These are phyloP conservation scores for Cossypha heuglini DNA, from an alignment of 2,797 vertebrate species.

Conservation along the genomic window DNA sequence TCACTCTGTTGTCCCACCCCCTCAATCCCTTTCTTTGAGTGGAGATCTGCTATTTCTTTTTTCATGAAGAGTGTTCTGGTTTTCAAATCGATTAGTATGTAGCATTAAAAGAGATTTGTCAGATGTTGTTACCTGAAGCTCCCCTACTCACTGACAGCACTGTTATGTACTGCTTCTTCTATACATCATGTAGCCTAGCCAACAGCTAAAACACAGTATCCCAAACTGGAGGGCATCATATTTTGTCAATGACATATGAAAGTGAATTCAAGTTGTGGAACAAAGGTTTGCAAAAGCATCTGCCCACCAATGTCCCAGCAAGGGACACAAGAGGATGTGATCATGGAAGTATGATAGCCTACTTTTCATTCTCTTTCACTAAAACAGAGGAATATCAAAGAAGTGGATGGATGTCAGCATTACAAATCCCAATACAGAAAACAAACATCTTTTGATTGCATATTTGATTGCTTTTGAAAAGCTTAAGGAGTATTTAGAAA, in stretches of 20 bases:
- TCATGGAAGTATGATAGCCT: neutral
- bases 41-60: neutral
- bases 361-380: neutral
- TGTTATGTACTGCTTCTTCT: neutral
- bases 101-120: neutral
- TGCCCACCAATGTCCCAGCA: neutral
- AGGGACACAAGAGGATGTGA: neutral
- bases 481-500: neutral
- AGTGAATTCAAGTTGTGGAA: neutral
- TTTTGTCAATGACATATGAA: neutral
- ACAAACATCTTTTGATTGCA: neutral
- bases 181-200: neutral
- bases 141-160: neutral
- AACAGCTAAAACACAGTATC: neutral
- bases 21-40: neutral
- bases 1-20: neutral
- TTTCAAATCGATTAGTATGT: neutral
- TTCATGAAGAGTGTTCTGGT: neutral
- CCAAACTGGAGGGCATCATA: neutral
- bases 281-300: neutral
- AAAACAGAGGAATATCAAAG: neutral
- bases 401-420: neutral
- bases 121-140: neutral
- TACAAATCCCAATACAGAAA: neutral
- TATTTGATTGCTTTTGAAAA: neutral